A percentile compares a stretch with the other conserved stretches of the same genome.
Conservation (phyloP, 2,113 vertebrate genomes). For the Mesembrinibis cayennensis region DNA sequence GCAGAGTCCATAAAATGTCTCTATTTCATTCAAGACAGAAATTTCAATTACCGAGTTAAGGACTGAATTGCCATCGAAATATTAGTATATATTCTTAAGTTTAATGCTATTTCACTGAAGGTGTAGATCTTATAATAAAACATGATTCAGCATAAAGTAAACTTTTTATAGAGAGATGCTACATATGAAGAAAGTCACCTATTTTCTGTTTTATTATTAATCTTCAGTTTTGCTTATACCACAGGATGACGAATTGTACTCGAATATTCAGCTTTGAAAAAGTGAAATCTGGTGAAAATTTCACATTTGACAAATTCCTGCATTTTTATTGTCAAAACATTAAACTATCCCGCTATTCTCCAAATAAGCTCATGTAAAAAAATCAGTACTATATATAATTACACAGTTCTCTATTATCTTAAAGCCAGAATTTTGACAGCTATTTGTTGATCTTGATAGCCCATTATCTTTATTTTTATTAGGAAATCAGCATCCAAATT, state of each 20-base stretch:
- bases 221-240: neutral
- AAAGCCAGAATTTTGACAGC: neutral
- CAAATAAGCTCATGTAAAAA: neutral
- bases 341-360: neutral
- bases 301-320: neutral
- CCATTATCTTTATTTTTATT: neutral
- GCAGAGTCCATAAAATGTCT: neutral
- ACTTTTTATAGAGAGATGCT: neutral
- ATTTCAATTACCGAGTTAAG: slow-evolving; percentile 16
- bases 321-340: neutral
- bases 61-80: slow-evolving; percentile 1
- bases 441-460: neutral
- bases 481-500: neutral
- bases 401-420: neutral
- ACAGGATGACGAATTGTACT: neutral
- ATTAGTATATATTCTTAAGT: neutral
- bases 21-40: slow-evolving; percentile 20
- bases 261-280: neutral
- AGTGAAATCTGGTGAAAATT: neutral
- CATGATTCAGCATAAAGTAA: neutral
- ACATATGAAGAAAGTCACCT: neutral
- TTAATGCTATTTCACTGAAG: neutral
- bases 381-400: neutral
- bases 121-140: neutral
- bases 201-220: neutral